phyloP scores from a whole-genome alignment of 2,797 vertebrate genomes.

The Toxotes lorentzi region DNA sequence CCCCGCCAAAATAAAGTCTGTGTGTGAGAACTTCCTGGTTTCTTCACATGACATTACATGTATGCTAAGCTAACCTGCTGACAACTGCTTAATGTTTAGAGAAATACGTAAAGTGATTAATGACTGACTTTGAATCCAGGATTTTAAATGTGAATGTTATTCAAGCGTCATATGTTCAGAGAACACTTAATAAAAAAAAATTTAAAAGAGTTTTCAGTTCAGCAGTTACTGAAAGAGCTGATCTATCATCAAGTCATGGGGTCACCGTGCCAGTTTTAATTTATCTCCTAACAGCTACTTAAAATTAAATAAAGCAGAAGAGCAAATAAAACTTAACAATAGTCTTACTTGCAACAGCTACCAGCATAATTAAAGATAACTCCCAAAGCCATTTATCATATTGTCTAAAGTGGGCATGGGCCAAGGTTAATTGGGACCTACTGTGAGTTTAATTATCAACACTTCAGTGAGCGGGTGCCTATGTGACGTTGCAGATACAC shows the following conservation, averaged over 20 bases:
- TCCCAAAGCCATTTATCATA: conserved; percentile 36
- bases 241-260: not conserved
- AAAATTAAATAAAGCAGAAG: conserved; percentile 21
- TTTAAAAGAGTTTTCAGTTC: not conserved
- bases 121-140: not conserved
- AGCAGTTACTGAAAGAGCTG: not conserved
- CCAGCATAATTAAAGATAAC: conserved; percentile 19
- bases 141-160: not conserved
- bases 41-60: too few species aligned
- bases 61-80: not conserved
- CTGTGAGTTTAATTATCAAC: conserved; percentile 35
- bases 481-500: conserved; percentile 2
- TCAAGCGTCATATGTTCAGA: too few species aligned
- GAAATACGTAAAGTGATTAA: not conserved
- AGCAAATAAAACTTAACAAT: conserved; percentile 11
- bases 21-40: too few species aligned
- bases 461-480: conserved; percentile 8
- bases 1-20: too few species aligned
- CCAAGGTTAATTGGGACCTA: conserved; percentile 29
- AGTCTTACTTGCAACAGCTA: conserved; percentile 4
- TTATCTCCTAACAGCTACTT: conserved; percentile 16
- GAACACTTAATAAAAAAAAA: not conserved
- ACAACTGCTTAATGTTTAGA: not conserved
- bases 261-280: conserved; percentile 8
- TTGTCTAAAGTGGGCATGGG: conserved; percentile 17